phyloP scores from a whole-genome alignment of 2,888 invertebrate genomes.

The Xylota segnis region DNA sequence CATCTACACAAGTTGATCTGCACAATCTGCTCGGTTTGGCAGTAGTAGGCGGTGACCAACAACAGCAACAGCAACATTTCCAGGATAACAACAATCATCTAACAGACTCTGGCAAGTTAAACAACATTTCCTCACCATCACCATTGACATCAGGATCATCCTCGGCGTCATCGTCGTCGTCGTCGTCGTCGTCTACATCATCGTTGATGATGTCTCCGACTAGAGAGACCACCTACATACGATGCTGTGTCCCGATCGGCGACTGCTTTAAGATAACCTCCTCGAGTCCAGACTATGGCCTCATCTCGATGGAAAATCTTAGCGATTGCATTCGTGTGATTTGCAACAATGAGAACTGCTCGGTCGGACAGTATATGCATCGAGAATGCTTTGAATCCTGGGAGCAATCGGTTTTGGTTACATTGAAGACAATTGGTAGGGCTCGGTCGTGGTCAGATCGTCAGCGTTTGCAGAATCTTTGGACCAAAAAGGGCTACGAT shows the following conservation, averaged over 20 bases:
- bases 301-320: constrained; percentile 88
- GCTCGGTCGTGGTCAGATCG: constrained; percentile 98
- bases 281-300: constrained; percentile 84
- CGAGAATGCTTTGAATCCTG: constrained; percentile 97
- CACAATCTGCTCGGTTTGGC: constrained; percentile 81
- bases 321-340: constrained; percentile 94
- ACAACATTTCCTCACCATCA: constrained; percentile 48
- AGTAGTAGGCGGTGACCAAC: constrained; percentile 65
- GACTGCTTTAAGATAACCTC: constrained; percentile 90
- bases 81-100: constrained; percentile 57
- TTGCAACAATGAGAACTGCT: constrained; percentile 97
- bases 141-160: constrained; percentile 21
- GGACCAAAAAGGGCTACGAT: constrained; percentile 99
- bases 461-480: constrained; percentile 96
- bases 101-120: constrained; percentile 38
- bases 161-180: constrained; percentile 44
- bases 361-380: constrained; percentile 96
- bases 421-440: constrained; percentile 95
- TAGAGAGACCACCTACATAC: constrained; percentile 82
- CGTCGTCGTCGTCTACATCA: constrained; percentile 52
- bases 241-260: constrained; percentile 93
- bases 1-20: constrained; percentile 80
- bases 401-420: constrained; percentile 95
- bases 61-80: constrained; percentile 60
- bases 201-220: constrained; percentile 80